These are phyloP conservation scores for Drosophila nikananu DNA, from an alignment of 1,140 invertebrate species.

Conservation along the genomic window DNA sequence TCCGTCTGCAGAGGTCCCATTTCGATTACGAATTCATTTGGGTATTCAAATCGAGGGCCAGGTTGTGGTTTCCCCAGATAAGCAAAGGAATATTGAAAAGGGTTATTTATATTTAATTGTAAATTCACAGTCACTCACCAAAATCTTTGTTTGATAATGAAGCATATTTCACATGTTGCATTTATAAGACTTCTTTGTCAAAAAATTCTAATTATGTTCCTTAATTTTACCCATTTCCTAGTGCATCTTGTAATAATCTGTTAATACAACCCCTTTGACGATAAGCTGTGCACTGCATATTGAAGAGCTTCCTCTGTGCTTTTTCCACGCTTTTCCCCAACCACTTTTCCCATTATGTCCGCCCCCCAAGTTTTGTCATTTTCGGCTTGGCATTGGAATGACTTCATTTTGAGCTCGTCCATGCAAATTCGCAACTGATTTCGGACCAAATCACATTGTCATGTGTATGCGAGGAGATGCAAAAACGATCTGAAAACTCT, in stretches of 20 bases:
- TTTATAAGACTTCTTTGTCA: not conserved
- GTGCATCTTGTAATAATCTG: slow-evolving; percentile 21
- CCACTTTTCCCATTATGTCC: slow-evolving; percentile 13
- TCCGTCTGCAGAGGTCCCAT: slow-evolving; percentile 9
- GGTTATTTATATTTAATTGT: slow-evolving; percentile 6
- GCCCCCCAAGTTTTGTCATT: slow-evolving; percentile 25
- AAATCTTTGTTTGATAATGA: too few species aligned
- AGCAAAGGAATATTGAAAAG: slow-evolving; percentile 2
- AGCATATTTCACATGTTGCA: too few species aligned
- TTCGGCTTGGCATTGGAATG: slow-evolving; percentile 53
- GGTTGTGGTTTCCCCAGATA: slow-evolving; percentile 23
- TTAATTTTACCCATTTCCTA: too few species aligned
- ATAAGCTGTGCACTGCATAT: slow-evolving; percentile 57
- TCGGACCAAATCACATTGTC: slow-evolving; percentile 76
- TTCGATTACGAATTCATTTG: slow-evolving; percentile 39
- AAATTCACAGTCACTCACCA: not conserved
- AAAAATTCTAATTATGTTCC: not conserved
- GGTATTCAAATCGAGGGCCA: slow-evolving; percentile 28
- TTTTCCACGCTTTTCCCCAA: slow-evolving; percentile 16
- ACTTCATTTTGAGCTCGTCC: slow-evolving; percentile 70
- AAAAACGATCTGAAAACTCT: slow-evolving; percentile 80
- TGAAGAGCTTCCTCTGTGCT: slow-evolving; percentile 28
- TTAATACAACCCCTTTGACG: slow-evolving; percentile 36
- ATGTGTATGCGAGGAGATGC: slow-evolving; percentile 53
- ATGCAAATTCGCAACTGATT: slow-evolving; percentile 81